These are phyloP conservation scores for Elephantulus edwardii DNA, from an alignment of 2,113 vertebrate species.

Conservation along the genomic window DNA sequence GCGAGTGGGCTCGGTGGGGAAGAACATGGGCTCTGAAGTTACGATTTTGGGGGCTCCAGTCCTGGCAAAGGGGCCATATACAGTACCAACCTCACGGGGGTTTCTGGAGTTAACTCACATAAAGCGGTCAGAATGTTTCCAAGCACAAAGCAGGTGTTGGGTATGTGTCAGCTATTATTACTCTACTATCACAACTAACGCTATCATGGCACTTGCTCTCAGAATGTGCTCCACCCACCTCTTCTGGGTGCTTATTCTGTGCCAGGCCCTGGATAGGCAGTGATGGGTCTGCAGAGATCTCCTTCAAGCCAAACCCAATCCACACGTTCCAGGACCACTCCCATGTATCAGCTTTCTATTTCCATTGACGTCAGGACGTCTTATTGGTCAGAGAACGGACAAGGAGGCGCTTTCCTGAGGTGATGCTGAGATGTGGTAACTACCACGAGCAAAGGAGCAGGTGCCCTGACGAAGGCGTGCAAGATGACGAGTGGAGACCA, in stretches of 20 bases:
- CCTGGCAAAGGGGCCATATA: neutral
- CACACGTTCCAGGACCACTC: fast-evolving
- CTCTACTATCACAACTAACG: fast-evolving
- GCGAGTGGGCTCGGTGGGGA: neutral
- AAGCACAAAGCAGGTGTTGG: neutral
- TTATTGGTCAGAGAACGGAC: neutral
- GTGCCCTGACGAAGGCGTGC: fast-evolving
- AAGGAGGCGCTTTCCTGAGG: too few species aligned
- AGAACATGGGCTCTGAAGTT: neutral
- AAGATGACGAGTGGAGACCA: neutral
- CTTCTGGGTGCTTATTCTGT: fast-evolving
- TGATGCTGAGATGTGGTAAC: neutral
- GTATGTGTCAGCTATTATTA: neutral
- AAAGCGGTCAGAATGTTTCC: neutral
- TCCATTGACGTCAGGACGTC: neutral
- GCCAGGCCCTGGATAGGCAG: neutral
- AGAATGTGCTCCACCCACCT: fast-evolving
- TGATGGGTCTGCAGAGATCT: neutral
- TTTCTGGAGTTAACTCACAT: fast-evolving
- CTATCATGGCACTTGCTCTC: fast-evolving
- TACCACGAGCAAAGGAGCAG: too few species aligned
- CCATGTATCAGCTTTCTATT: neutral
- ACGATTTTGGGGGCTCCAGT: neutral
- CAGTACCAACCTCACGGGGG: neutral
- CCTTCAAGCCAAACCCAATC: neutral